Evolutionary conservation across 2,888 invertebrate genomes (phyloP).

Genomic region (Falcaria lacertinaria): DNA sequence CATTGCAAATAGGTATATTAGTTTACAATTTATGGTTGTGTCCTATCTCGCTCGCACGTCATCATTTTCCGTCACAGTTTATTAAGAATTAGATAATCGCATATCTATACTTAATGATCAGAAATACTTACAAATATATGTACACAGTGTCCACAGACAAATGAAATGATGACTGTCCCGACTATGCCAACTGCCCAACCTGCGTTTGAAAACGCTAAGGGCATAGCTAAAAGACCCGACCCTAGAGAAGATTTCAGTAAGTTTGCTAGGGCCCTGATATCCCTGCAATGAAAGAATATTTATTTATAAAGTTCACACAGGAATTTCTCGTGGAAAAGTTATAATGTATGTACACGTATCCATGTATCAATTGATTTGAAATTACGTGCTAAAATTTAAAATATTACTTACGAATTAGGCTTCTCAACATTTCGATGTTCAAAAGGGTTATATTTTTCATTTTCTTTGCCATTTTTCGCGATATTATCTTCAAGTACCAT

Average conservation of each 20-base stretch:
- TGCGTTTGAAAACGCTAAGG: constrained; percentile 83
- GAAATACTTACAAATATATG: constrained; percentile 66
- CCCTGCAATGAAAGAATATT: constrained; percentile 40
- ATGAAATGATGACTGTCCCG: constrained; percentile 67
- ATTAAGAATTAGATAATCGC: too few relatives aligned
- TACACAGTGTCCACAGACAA: constrained; percentile 67
- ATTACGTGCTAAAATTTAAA: too few relatives aligned
- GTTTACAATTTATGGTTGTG: too few relatives aligned
- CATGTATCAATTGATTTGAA: neutral
- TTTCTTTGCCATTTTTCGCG: constrained; percentile 10
- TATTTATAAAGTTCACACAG: neutral
- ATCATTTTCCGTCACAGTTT: too few relatives aligned
- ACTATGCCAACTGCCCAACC: constrained; percentile 83
- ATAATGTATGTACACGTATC: too few relatives aligned
- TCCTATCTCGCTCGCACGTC: too few relatives aligned
- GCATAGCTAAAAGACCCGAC: constrained; percentile 86
- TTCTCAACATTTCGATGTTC: constrained; percentile 57
- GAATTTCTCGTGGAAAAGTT: too few relatives aligned
- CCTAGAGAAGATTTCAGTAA: constrained; percentile 80
- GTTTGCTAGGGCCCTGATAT: constrained; percentile 64
- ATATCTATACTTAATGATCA: too few relatives aligned
- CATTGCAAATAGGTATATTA: too few relatives aligned
- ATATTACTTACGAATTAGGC: constrained; percentile 63
- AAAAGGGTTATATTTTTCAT: constrained; percentile 54
- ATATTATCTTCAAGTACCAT: constrained; percentile 7